phyloP scores from a whole-genome alignment of 2,113 vertebrate species.

The Mustela lutreola region DNA sequence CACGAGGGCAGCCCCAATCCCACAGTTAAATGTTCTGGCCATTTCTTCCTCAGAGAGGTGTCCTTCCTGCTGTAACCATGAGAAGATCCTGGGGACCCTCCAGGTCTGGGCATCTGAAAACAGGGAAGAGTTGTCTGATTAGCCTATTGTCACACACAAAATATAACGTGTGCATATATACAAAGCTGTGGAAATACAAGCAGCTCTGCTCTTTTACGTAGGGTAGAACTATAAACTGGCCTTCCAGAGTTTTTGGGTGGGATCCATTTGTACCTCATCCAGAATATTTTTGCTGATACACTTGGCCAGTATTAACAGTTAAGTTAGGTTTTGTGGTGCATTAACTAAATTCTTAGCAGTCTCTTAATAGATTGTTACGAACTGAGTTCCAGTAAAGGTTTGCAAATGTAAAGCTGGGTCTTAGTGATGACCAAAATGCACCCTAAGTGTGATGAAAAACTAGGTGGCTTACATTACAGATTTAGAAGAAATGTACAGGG shows the following conservation, averaged over 20 bases:
- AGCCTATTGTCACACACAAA: neutral
- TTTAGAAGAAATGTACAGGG: neutral
- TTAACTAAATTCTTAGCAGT: neutral
- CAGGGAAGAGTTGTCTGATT: neutral
- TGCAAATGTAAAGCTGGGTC: neutral
- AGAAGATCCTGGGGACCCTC: constrained; percentile 94
- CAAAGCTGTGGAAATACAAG: neutral
- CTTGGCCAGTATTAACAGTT: neutral
- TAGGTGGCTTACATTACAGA: neutral
- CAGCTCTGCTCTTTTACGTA: neutral
- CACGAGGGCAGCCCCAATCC: constrained; percentile 93
- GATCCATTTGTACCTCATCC: neutral
- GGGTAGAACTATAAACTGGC: neutral
- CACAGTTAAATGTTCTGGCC: constrained; percentile 97
- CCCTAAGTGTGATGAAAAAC: neutral
- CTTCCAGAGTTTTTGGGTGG: neutral
- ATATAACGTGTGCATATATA: neutral
- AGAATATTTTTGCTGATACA: neutral
- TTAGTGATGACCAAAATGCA: neutral
- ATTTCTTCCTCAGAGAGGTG: constrained; percentile 94
- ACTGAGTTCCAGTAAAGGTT: neutral
- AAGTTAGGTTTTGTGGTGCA: neutral
- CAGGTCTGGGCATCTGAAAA: constrained; percentile 93
- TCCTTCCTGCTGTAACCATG: constrained; percentile 95
- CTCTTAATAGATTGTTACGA: no score